These are phyloP conservation scores for Pelecanoides urinatrix DNA, from an alignment of 2,113 vertebrate genomes.

Conservation along the genomic window DNA sequence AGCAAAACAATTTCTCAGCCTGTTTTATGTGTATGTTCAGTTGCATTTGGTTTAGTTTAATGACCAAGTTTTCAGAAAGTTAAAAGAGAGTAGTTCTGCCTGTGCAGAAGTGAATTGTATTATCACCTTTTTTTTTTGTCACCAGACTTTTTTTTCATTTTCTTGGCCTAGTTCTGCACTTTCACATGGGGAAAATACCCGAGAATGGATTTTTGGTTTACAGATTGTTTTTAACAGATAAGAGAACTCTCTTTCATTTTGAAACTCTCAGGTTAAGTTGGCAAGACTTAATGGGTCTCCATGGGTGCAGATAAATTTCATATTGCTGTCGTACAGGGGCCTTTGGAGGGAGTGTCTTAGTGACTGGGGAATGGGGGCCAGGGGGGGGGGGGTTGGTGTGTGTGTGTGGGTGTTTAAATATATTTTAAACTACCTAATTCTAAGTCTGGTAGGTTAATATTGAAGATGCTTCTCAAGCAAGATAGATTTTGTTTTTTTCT, in stretches of 20 bases:
- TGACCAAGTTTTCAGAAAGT: background rate
- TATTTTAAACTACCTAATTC: background rate
- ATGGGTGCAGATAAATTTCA: background rate
- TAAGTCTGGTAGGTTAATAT: background rate
- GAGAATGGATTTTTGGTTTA: background rate
- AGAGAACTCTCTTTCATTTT: background rate
- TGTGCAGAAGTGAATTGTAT: background rate
- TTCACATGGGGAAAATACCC: background rate
- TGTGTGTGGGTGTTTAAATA: background rate
- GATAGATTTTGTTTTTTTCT: background rate
- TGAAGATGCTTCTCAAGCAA: background rate
- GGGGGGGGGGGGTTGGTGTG: no score
- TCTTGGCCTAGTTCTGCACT: background rate
- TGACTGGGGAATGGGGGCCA: background rate
- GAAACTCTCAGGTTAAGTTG: background rate
- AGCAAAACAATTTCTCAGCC: background rate
- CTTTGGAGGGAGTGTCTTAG: background rate
- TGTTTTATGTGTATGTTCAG: background rate
- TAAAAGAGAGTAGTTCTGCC: background rate
- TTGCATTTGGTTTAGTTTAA: conserved; percentile 1
- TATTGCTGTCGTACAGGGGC: background rate
- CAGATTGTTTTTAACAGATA: background rate
- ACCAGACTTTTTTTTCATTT: background rate
- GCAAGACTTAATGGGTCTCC: background rate
- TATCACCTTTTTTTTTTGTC: background rate